These are phyloP conservation scores for Champsocephalus esox DNA, from an alignment of 2,797 vertebrate genomes.

Conservation along the genomic window DNA sequence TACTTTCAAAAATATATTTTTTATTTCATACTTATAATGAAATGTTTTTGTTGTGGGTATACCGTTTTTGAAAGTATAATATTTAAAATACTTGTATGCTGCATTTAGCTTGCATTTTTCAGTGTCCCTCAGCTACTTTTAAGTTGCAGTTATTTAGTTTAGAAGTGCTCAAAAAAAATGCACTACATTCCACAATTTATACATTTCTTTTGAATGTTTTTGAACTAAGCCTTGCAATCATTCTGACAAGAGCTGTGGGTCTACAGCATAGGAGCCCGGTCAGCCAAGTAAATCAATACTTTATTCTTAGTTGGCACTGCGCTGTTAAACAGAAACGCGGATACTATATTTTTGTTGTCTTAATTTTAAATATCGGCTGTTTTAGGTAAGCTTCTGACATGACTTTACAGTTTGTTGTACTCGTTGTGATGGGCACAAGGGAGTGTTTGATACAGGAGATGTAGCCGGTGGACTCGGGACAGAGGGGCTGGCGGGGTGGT, in stretches of 20 bases:
- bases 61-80: neutral
- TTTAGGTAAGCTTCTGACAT: slow-evolving; percentile 1
- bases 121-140: neutral
- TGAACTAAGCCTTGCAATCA: neutral
- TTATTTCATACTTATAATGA: neutral
- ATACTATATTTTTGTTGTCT: neutral
- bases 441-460: slow-evolving; percentile 21
- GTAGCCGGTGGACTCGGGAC: slow-evolving; percentile 13
- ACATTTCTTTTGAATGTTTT: neutral
- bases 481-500: slow-evolving; percentile 2
- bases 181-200: neutral
- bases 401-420: neutral
- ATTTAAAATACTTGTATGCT: neutral
- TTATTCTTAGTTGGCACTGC: neutral
- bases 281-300: neutral
- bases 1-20: neutral
- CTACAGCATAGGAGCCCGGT: neutral
- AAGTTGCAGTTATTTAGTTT: neutral
- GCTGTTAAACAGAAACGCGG: neutral
- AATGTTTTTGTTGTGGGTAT: neutral
- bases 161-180: slow-evolving; percentile 2
- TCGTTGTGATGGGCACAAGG: neutral
- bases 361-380: neutral
- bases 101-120: neutral
- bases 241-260: neutral